Base-by-base conservation (phyloP, 2,888 invertebrate species). In the Cotesia congregata region DNA sequence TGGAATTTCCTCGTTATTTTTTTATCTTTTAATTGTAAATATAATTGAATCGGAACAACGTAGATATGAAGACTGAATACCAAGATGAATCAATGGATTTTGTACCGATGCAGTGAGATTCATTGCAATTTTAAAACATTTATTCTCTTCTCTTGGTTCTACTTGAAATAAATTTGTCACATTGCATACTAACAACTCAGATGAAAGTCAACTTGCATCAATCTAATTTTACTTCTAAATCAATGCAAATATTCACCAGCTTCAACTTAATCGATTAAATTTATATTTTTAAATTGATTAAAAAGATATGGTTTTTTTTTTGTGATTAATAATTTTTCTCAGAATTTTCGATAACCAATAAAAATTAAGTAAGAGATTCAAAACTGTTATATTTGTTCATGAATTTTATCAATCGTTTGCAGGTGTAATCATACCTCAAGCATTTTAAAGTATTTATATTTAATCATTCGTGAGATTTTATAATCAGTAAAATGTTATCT, bases 31-130 rank as follows among this genome's bases (percentile, higher is more conserved):
- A 50, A 4, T 12, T 12, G 50, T 50, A 50, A 12, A 50, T 67
- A n/a, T 38, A 30, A 6, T 30, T 60, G 6, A 38, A 59, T n/a
- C 30, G 6, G n/a, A 30, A 72, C 41, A 59, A 64, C 12, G 65
- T 17, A 64, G 65, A n/a, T 41, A 65, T 65, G 61, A 6, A 40
- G 41, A 72, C 64, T 72, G 12, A 60, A 62, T 6, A 62, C 3
- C 15, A 72, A 64, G 65, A 72, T n/a, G 50, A 65, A 40, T 72
- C 39, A 12, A 17, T 50, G 40, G 65, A 72, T 12, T 64, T 72
- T 17, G 65, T 30, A 72, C 50, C 38, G 30, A 64, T 72, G 72
- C 72, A 72, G 72, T 72, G 39, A 72, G 72, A 30, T 60, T 30
- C 1, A 70, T 39, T 60, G 30, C 15, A 7, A 15, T 62, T 62